Evolutionary conservation across 2,113 vertebrate species (phyloP).

Genomic region (Centrocercus urophasianus): DNA sequence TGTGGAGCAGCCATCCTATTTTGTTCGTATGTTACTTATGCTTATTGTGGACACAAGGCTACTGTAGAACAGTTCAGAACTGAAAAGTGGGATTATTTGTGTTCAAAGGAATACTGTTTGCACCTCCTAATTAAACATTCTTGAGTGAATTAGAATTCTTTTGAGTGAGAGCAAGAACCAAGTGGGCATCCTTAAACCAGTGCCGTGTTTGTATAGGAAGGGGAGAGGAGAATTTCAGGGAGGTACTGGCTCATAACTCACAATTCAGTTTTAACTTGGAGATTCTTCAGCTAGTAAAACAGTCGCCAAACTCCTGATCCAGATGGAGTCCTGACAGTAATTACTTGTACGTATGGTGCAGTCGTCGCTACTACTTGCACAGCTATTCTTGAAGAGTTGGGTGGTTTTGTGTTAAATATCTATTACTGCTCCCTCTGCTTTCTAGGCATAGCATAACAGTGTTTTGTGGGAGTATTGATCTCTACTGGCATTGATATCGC

Average conservation of each 20-base stretch:
- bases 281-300: background rate
- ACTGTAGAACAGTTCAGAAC: background rate
- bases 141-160: background rate
- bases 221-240: background rate
- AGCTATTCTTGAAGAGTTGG: constrained; percentile 43
- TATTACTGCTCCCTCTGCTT: constrained; percentile 74
- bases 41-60: background rate
- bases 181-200: background rate
- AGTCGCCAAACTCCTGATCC: constrained; percentile 14
- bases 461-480: constrained; percentile 68
- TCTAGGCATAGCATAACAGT: constrained; percentile 69
- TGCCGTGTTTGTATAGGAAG: background rate
- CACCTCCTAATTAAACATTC: background rate
- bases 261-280: constrained; percentile 2
- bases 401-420: constrained; percentile 55
- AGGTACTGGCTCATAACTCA: constrained; percentile 11
- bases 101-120: background rate
- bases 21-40: background rate
- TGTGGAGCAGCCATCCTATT: background rate
- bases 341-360: constrained; percentile 33
- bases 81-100: background rate
- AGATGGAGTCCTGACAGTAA: constrained; percentile 51
- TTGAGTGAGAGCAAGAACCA: background rate
- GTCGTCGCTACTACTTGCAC: background rate
- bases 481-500: constrained; percentile 44